Conservation (phyloP, 2,113 vertebrate genomes). For the Nothoprocta pentlandii region DNA sequence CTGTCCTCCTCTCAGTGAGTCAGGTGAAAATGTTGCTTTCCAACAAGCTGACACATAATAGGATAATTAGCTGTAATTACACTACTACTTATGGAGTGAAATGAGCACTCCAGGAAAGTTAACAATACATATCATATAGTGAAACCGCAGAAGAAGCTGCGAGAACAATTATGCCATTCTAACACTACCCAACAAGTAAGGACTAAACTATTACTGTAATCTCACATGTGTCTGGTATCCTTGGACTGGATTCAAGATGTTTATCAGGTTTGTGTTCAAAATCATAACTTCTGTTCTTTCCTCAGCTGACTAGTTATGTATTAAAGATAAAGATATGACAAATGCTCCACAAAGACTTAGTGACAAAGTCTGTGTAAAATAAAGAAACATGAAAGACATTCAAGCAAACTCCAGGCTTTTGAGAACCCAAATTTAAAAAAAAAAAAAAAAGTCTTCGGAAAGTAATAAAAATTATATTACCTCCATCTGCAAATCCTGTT, state of each 20-base stretch:
- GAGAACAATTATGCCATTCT: not conserved
- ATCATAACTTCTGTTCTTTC: not conserved
- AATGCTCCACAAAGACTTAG: not conserved
- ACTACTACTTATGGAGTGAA: not conserved
- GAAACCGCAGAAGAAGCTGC: not conserved
- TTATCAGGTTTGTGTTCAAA: not conserved
- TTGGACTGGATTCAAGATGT: not conserved
- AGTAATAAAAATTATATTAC: slow-evolving; percentile 76
- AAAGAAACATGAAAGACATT: not conserved
- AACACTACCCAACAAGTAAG: not conserved
- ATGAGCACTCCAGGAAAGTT: slow-evolving; percentile 10
- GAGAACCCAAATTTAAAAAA: not conserved
- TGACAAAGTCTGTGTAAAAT: not conserved
- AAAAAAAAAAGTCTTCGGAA: not conserved
- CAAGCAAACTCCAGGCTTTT: not conserved
- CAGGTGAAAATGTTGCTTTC: not conserved
- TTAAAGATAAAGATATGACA: not conserved
- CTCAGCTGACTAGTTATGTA: not conserved
- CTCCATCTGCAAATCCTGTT: slow-evolving; percentile 94
- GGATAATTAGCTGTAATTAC: not conserved
- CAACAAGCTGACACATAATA: not conserved
- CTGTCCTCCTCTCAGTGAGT: not conserved
- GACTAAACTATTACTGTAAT: not conserved
- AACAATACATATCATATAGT: not conserved
- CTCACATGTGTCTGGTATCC: not conserved